Evolutionary conservation across 2,888 invertebrate genomes (phyloP).

Genomic region (Phalangium opilio): DNA sequence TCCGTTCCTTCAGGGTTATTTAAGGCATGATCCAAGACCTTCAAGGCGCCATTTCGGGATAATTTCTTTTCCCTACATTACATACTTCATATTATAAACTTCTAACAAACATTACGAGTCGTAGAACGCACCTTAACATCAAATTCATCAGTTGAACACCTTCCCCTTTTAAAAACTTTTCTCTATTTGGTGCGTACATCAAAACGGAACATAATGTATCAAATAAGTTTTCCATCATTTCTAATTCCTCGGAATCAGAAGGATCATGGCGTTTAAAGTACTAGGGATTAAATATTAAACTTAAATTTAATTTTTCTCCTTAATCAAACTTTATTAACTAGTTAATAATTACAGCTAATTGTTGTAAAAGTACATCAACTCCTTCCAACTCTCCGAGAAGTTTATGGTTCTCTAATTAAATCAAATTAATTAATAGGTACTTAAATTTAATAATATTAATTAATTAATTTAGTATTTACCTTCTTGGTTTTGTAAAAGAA

Average conservation of each 20-base stretch:
- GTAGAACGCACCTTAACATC: constrained; percentile 82
- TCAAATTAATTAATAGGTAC: no score
- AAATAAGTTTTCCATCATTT: constrained; percentile 98
- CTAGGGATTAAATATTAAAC: constrained; percentile 32
- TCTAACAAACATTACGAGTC: no score
- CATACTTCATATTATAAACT: constrained; percentile 5
- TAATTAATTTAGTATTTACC: no score
- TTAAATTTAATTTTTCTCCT: not conserved
- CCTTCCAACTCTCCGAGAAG: constrained; percentile 83
- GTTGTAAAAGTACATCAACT: constrained; percentile 88
- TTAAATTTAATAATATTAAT: constrained; percentile 40
- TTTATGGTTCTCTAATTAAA: constrained; percentile 29
- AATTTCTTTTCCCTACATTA: constrained; percentile 72
- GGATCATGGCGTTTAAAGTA: constrained; percentile 92
- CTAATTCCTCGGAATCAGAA: constrained; percentile 75
- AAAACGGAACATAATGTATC: constrained; percentile 86
- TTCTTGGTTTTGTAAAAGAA: constrained; percentile 76
- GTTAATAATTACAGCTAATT: constrained; percentile 57
- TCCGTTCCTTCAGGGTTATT: constrained; percentile 82
- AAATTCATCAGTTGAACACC: constrained; percentile 98
- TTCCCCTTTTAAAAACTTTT: constrained; percentile 85
- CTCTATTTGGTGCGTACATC: constrained; percentile 72
- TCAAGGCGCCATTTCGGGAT: constrained; percentile 86
- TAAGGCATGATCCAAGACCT: constrained; percentile 94
- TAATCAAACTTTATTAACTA: constrained; percentile 21